Evolutionary conservation across 1,140 invertebrate genomes (phyloP), one percentile per base, ranked within the genome.

Genomic region (Brachionus manjavacas): DNA sequence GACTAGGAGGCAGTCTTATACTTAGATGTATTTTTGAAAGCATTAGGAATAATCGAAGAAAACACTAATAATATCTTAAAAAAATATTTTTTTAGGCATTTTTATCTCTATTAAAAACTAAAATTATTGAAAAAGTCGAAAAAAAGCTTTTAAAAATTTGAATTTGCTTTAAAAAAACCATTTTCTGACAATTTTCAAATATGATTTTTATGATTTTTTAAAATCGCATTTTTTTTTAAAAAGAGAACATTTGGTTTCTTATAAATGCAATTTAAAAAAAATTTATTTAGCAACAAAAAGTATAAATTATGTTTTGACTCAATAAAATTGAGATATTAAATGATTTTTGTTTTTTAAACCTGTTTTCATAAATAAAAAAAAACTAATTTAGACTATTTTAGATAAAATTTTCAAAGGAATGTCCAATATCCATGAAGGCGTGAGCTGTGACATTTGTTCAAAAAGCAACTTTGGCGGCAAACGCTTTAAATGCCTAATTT

Each of bases 371-470:
- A 35, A 68, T 16, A 68, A n/a, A 31, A 68, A 35, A 68, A 28
- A 35, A 31, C 3, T 3, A 31, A 28, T n/a, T n/a, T n/a, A 28
- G 28, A 4, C 31, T 68, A 6, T 31, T 68, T 68, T 68, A 68
- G 66, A 68, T 31, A 68, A 16, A 31, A 31, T 31, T 68, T 35
- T 4, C n/a, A n/a, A 68, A 35, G 46, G 25, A 76, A 76, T 76
- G 72, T 76, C 72, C 39, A 76, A 76, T 76, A 49, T 76, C 23
- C 81, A 83, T 55, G 64, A 83, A 92, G 92, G 92, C 87, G 96
- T 99, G 87, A 98, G 96, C 92, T 99, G 97, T 93, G 97, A 99
- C 93, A 95, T 95, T 88, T 99, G 97, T 93, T 92, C 97, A 90
- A 97, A 97, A 92, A 95, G 94, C 89, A 98, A 98, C 91, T 99